Percentiles rank a stretch among this genome's conserved stretches.
phyloP scores from a whole-genome alignment of 2,888 invertebrate species.

The Mythimna lalbum region DNA sequence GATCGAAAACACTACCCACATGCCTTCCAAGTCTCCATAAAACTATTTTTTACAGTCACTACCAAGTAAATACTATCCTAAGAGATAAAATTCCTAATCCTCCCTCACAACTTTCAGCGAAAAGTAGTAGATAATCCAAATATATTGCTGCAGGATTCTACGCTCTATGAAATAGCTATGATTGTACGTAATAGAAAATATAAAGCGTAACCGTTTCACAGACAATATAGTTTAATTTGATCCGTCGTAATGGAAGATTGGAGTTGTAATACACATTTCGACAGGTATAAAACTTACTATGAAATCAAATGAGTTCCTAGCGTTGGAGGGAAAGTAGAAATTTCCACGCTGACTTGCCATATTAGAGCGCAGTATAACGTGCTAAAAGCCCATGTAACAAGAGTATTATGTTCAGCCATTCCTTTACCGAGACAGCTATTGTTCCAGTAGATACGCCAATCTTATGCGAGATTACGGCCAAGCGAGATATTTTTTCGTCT shows the following conservation, averaged over 20 bases:
- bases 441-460: constrained; percentile 67
- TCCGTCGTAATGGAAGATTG: constrained; percentile 39
- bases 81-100: constrained; percentile 61
- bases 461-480: constrained; percentile 60
- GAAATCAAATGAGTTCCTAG: constrained; percentile 60
- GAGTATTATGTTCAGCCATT: constrained; percentile 68
- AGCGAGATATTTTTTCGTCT: constrained; percentile 54
- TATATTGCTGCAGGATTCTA: constrained; percentile 57
- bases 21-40: constrained; percentile 50
- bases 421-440: constrained; percentile 68
- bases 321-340: constrained; percentile 57
- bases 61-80: constrained; percentile 55
- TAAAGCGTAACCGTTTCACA: constrained; percentile 48
- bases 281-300: constrained; percentile 61
- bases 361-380: constrained; percentile 64
- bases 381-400: constrained; percentile 70
- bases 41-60: constrained; percentile 59
- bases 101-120: constrained; percentile 50
- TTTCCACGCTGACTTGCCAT: constrained; percentile 59
- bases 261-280: constrained; percentile 51
- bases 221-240: constrained; percentile 49
- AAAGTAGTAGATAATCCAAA: constrained; percentile 62
- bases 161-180: constrained; percentile 55
- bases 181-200: constrained; percentile 53
- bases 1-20: constrained; percentile 47